Percentiles rank a stretch among this genome's conserved stretches.
These are phyloP conservation scores for Zeuzera pyrina DNA, from an alignment of 2,888 invertebrate species.

Conservation along the genomic window DNA sequence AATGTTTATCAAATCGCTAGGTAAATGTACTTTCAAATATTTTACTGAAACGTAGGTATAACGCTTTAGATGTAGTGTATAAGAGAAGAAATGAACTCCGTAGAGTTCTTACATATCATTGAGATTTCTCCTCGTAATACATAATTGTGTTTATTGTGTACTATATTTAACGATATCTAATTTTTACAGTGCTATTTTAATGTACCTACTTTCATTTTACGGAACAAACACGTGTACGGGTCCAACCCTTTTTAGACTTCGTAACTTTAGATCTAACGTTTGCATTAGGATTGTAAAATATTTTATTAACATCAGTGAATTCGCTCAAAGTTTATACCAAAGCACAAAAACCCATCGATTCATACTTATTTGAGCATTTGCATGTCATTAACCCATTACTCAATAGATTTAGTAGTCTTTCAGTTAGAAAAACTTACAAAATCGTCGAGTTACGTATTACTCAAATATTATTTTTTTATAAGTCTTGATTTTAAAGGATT, in stretches of 20 bases:
- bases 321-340: conserved; percentile 73
- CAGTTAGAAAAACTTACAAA: conserved; percentile 64
- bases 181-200: conserved; percentile 50
- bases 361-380: conserved; percentile 59
- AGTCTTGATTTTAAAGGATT: not conserved
- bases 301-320: conserved; percentile 56
- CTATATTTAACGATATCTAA: conserved; percentile 39
- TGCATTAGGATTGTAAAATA: conserved; percentile 65
- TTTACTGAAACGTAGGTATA: conserved; percentile 55
- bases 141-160: conserved; percentile 42
- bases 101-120: conserved; percentile 71
- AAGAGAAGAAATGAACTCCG: conserved; percentile 60
- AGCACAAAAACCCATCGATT: conserved; percentile 72
- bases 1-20: conserved; percentile 38
- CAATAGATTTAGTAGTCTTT: conserved; percentile 70
- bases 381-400: conserved; percentile 48
- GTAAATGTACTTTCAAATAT: conserved; percentile 42
- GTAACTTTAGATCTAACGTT: conserved; percentile 65
- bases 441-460: conserved; percentile 37
- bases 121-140: conserved; percentile 70
- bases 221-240: conserved; percentile 66
- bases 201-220: conserved; percentile 42
- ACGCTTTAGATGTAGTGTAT: conserved; percentile 65
- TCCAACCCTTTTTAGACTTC: conserved; percentile 67
- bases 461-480: not conserved